Conservation (phyloP, 2,888 invertebrate genomes). For the Scaptomyza parva region DNA sequence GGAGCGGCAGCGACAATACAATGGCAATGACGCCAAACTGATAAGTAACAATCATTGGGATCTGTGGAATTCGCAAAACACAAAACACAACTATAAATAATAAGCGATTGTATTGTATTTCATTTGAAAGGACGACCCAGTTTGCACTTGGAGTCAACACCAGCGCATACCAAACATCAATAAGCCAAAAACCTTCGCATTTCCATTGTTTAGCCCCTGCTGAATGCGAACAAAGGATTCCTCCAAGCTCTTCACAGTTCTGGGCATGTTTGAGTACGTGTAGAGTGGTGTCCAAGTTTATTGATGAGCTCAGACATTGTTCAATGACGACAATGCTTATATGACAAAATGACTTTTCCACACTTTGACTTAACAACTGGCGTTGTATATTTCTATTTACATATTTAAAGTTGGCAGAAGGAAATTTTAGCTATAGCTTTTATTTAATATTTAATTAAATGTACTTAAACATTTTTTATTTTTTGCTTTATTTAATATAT, state of each 20-base stretch:
- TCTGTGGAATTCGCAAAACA: constrained; percentile 14
- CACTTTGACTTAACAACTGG: constrained; percentile 5
- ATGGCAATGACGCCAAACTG: constrained; percentile 35
- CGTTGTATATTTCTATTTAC: background rate
- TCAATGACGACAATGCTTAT: constrained; percentile 29
- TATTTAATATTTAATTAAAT: background rate
- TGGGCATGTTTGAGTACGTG: constrained; percentile 53
- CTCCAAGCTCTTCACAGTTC: constrained; percentile 24
- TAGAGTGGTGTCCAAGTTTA: constrained; percentile 55
- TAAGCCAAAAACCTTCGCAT: constrained; percentile 19
- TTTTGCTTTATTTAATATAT: no score
- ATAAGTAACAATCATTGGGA: constrained; percentile 55
- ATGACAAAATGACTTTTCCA: constrained; percentile 39
- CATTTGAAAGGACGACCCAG: constrained; percentile 64
- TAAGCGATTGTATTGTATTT: constrained; percentile 67
- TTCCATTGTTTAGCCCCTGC: constrained; percentile 49
- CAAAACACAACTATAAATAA: constrained; percentile 69
- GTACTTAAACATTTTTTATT: background rate
- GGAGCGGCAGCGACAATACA: constrained; percentile 20
- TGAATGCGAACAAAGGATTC: constrained; percentile 44
- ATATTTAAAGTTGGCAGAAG: background rate
- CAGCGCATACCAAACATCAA: constrained; percentile 24
- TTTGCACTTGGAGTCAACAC: constrained; percentile 32
- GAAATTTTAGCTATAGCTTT: background rate
- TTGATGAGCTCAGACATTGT: constrained; percentile 57